These are phyloP conservation scores for Tetrax tetrax DNA, from an alignment of 2,113 vertebrate species.

Conservation along the genomic window DNA sequence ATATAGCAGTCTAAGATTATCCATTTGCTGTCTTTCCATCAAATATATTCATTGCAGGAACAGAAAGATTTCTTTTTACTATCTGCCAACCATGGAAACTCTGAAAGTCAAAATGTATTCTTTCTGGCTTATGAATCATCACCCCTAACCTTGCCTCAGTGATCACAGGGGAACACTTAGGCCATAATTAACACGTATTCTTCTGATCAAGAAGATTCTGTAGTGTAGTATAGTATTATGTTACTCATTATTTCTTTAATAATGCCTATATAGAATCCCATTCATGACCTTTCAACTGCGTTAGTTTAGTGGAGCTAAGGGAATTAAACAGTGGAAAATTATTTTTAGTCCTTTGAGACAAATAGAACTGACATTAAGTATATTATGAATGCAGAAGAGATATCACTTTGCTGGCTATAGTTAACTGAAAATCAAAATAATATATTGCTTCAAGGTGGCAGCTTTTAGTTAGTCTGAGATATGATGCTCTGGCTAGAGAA, in stretches of 20 bases:
- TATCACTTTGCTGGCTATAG: neutral
- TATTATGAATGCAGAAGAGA: neutral
- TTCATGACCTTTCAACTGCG: neutral
- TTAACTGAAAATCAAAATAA: slow-evolving; percentile 6
- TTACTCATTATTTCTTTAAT: neutral
- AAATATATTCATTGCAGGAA: neutral
- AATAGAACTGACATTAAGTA: neutral
- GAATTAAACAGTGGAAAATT: neutral
- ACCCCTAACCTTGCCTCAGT: slow-evolving; percentile 26
- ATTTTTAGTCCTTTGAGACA: neutral
- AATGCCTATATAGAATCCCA: neutral
- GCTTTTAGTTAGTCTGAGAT: neutral
- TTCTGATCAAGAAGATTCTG: neutral
- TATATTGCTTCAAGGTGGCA: neutral
- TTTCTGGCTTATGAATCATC: slow-evolving; percentile 16
- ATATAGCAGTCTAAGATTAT: slow-evolving; percentile 17
- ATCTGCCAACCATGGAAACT: neutral
- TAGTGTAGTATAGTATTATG: neutral
- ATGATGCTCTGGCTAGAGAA: neutral
- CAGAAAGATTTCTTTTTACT: slow-evolving; percentile 5
- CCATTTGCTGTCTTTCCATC: slow-evolving; percentile 31
- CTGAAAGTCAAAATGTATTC: neutral
- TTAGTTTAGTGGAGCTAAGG: neutral
- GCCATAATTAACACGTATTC: neutral
- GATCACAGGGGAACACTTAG: neutral